A percentile compares a stretch with the other conserved stretches of the same genome.
Evolutionary conservation across 1,140 invertebrate genomes (phyloP).

Genomic region (Heliconius hewitsoni): DNA sequence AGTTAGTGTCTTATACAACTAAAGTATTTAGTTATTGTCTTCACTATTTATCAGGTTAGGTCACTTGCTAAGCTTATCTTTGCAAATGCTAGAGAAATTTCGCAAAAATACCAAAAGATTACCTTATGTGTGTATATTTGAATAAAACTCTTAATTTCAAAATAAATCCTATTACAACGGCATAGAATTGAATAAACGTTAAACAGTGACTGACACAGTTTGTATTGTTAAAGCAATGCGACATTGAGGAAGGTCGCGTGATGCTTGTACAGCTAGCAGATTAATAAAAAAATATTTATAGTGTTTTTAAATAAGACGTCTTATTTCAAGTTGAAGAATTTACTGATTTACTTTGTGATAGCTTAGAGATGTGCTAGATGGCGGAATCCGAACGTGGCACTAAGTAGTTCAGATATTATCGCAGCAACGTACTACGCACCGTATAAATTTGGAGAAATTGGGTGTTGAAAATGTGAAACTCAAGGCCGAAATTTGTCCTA

Average conservation of each 20-base stretch:
- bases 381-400: too few species aligned
- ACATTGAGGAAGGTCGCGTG: constrained; percentile 56
- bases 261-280: constrained; percentile 46
- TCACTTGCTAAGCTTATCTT: background rate
- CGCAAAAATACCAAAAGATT: background rate
- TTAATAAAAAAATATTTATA: background rate
- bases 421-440: too few species aligned
- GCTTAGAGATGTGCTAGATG: too few species aligned
- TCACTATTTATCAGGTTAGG: background rate
- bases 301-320: background rate
- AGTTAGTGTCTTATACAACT: too few species aligned
- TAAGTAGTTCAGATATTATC: too few species aligned
- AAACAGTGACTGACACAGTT: constrained; percentile 25
- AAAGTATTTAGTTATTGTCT: background rate
- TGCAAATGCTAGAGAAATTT: background rate
- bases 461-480: too few species aligned
- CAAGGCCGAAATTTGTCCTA: too few species aligned
- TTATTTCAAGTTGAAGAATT: background rate
- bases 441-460: too few species aligned
- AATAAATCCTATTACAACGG: constrained; percentile 17
- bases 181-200: constrained; percentile 15
- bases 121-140: background rate
- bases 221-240: constrained; percentile 49
- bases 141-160: background rate
- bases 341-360: too few species aligned